Evolutionary conservation across 2,888 invertebrate species (phyloP).

Genomic region (Gari tellinella): DNA sequence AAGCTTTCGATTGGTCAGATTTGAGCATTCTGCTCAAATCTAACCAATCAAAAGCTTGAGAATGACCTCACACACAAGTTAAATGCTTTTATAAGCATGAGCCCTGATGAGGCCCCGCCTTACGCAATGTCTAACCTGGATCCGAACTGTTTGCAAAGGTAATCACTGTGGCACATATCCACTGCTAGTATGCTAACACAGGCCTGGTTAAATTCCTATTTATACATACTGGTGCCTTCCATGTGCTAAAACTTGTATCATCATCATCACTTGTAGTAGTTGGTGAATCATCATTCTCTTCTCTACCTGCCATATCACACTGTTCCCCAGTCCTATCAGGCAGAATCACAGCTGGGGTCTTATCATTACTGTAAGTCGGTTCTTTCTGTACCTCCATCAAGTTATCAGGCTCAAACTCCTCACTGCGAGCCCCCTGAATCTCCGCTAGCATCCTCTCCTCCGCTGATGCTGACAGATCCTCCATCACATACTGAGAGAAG

Average conservation of each 20-base stretch:
- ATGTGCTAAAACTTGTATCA: conserved; percentile 79
- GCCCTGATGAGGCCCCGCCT: no score
- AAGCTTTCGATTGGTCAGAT: no score
- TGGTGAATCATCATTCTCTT: conserved; percentile 73
- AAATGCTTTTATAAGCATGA: no score
- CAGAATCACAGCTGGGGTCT: conserved; percentile 2
- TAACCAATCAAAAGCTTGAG: no score
- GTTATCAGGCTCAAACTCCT: conserved; percentile 61
- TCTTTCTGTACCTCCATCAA: conserved; percentile 32
- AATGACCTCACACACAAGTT: no score
- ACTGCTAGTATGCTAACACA: no score
- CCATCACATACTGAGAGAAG: conserved; percentile 74
- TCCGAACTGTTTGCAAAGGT: no score
- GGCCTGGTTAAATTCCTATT: neutral
- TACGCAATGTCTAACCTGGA: no score
- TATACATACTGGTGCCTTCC: conserved; percentile 77
- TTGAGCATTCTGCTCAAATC: no score
- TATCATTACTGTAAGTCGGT: neutral
- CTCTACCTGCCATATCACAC: conserved; percentile 30
- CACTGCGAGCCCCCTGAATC: conserved; percentile 74
- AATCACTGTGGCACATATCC: no score
- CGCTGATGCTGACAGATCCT: conserved; percentile 79
- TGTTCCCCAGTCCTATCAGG: neutral
- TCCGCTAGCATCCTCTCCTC: conserved; percentile 81
- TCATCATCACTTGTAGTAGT: conserved; percentile 79